These are phyloP conservation scores for Pavo muticus DNA, from an alignment of 2,113 vertebrate genomes.

Conservation along the genomic window DNA sequence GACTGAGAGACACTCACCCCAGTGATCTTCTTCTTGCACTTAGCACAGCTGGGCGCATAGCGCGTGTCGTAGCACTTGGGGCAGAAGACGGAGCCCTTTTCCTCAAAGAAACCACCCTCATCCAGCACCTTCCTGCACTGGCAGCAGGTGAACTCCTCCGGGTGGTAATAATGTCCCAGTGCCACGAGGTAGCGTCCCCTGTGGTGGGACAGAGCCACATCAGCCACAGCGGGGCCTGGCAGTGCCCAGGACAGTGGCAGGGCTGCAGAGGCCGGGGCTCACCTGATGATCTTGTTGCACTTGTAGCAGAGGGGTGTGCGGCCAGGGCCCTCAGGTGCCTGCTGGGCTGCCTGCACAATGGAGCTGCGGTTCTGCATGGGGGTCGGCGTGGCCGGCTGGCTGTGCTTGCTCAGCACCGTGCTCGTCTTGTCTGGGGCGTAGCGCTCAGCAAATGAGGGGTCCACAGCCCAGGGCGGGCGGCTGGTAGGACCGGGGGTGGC, in stretches of 20 bases:
- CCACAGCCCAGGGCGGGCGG: slow-evolving; percentile 95
- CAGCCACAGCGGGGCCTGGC: not conserved
- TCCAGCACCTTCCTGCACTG: slow-evolving; percentile 93
- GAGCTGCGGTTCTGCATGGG: slow-evolving; percentile 96
- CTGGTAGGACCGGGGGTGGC: slow-evolving; percentile 75
- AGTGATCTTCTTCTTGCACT: slow-evolving; percentile 97
- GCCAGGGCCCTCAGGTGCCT: slow-evolving; percentile 76
- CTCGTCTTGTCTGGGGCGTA: slow-evolving; percentile 95
- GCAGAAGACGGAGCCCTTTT: slow-evolving; percentile 94
- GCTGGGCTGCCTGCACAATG: slow-evolving; percentile 95
- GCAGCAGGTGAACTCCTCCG: slow-evolving; percentile 94
- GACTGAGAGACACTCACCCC: slow-evolving; percentile 82
- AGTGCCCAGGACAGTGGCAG: fast-evolving
- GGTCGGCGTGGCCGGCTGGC: slow-evolving; percentile 89
- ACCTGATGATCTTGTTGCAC: slow-evolving; percentile 98
- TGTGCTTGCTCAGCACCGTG: slow-evolving; percentile 94
- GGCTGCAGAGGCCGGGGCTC: not conserved
- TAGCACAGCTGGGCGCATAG: slow-evolving; percentile 93
- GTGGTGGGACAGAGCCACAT: not conserved
- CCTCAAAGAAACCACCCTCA: slow-evolving; percentile 97
- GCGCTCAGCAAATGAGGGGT: slow-evolving; percentile 90
- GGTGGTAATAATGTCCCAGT: slow-evolving; percentile 95
- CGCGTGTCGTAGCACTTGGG: slow-evolving; percentile 92
- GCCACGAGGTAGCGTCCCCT: slow-evolving; percentile 97
- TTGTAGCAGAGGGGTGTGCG: slow-evolving; percentile 92